Evolutionary conservation across 1,140 invertebrate species (phyloP), one percentile per base, ranked within the genome.

Genomic region (Drosophila azteca): DNA sequence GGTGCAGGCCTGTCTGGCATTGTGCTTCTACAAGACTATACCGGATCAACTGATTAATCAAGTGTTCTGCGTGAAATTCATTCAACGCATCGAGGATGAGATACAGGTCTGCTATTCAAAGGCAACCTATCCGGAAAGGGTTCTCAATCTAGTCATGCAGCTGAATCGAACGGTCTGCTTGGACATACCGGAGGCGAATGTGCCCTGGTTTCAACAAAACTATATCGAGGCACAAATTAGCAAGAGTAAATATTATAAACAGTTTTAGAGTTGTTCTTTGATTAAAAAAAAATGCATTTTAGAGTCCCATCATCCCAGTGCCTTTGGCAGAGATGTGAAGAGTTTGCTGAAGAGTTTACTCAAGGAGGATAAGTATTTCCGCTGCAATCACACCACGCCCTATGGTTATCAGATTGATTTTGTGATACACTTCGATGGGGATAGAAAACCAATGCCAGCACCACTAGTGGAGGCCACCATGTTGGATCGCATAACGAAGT

Each of bases 171-270:
- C 94, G 5, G 94, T 95, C 8, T 95, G 94, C 67, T 82, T 95
- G 17, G 94, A 94, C 84, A 92, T 94, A 76, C 94, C 94, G 0
- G 93, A 94, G 79, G 88, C 92, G 17, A 93, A 93, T 75, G 92
- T 95, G 29, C 94, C 94, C 2, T 95, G 94, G 94, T 95, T 95
- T 77, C 94, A 95, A 88, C 92, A 94, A 66, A 94, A 94, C 69
- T 94, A 94, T 67, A 92, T 94, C 39, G 91, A 94, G 81, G 93
- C 91, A 6, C 91, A 92, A 68, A 71, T 91, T 20, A 90, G 76
- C 58, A 92, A 89, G 57, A 82, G 90, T 91, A 85, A 55, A 22
- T 46, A 46, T 15, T 15, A 6, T 11, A 13, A 3, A 4, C 11
- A 13, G 11, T 11, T 4, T 11, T 39, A 39, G 13, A 13, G 35